Evolutionary conservation across 1,140 invertebrate species (phyloP).

Genomic region (Conus betulinus): DNA sequence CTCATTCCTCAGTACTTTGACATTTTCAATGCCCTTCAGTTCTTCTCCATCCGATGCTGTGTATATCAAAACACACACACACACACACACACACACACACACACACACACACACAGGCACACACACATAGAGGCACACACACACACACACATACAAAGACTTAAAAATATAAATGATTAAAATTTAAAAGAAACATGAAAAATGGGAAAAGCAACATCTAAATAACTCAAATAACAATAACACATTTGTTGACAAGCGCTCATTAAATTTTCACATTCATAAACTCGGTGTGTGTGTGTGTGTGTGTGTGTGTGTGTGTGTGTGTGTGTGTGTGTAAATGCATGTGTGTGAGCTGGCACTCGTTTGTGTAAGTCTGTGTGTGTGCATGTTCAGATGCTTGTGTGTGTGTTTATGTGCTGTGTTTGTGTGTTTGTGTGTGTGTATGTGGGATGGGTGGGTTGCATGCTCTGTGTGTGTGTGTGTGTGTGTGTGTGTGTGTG

Average conservation of each 20-base stretch:
- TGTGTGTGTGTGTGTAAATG: not conserved
- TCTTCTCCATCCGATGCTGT: conserved; percentile 94
- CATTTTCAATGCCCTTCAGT: conserved; percentile 93
- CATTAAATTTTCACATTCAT: too few species aligned
- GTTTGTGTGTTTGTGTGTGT: not conserved
- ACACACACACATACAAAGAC: too few species aligned
- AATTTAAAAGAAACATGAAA: too few species aligned
- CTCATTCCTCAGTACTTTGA: conserved; percentile 92
- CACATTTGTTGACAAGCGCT: too few species aligned
- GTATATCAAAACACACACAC: conserved; percentile 41
- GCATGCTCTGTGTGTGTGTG: too few species aligned
- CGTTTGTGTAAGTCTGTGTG: not conserved
- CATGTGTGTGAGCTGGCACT: not conserved
- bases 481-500: not conserved
- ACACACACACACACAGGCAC: too few species aligned
- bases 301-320: too few species aligned
- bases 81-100: too few species aligned
- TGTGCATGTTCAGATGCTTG: not conserved
- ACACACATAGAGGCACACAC: too few species aligned
- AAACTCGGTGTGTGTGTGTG: too few species aligned
- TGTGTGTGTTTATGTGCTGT: not conserved
- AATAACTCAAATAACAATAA: too few species aligned
- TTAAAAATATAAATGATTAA: not conserved
- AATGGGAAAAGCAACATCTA: too few species aligned
- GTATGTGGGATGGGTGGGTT: not conserved